Base-by-base conservation (phyloP, 2,797 vertebrate genomes). In the Parauchenoglanis punctatus region DNA sequence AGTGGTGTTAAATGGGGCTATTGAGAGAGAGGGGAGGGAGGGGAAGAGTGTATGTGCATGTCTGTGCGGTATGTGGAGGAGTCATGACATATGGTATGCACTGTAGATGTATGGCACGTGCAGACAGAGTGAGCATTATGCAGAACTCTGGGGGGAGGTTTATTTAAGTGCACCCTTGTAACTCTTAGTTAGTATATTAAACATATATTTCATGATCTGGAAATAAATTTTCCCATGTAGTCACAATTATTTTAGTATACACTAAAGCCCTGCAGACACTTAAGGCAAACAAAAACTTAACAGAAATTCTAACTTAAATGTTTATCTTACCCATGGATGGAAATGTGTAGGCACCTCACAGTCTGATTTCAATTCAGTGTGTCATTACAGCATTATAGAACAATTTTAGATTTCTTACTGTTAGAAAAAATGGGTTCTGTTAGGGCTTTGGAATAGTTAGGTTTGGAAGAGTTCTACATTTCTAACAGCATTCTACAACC, bases 11-110 rank as follows among this genome's bases (percentile, higher is more conserved):
- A 89, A 89, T 88, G 73, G 77, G 76, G 83, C 87, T 89, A 83
- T 72, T 87, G 77, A 82, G 82, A 78, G 59, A 49, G 81, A 49
- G 67, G 23, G 31, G 31, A 1, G 28, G 25, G 28, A 18, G 65
- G 31, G 49, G 20, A 54, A 49, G 46, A 46, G 18, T 75, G 54
- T 73, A 63, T 72, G 58, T 44, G 46, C 58, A 65, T 87, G 83
- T 61, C 52, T 81, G 77, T 63, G 49, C 58, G 87, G 89, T 89
- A 91, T 90, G 88, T 86, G 88, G 81, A 86, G 89, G 67, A 88
- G 82, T 87, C 85, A 68, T 87, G 90, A 90, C 68, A 58, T 65
- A 85, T 87, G 90, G 87, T 76, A 89, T 89, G 84, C 68, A 54
- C 72, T 15, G 87, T 82, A 91, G 87, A 90, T 89, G 72, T 87